A percentile compares a stretch with the other conserved stretches of the same genome.
These are phyloP conservation scores for Nycticorax nycticorax DNA, from an alignment of 2,113 vertebrate species.

Conservation along the genomic window DNA sequence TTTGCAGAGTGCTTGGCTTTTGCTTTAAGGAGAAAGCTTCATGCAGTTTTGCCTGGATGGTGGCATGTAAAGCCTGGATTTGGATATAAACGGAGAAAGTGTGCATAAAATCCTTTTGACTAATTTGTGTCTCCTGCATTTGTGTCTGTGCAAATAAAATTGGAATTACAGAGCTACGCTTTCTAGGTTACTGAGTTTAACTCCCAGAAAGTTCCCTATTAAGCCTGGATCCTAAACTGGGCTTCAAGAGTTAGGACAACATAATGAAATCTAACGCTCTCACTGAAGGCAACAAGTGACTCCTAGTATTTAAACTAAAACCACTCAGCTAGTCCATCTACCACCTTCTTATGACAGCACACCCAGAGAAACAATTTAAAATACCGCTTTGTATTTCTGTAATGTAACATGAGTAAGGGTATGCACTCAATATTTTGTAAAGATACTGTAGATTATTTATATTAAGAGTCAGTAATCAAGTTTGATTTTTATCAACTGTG, in stretches of 20 bases:
- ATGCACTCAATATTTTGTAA: neutral
- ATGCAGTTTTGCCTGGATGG: neutral
- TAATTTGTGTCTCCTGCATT: neutral
- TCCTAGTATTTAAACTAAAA: neutral
- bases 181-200: neutral
- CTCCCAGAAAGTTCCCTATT: neutral
- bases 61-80: neutral
- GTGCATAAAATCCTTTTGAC: neutral
- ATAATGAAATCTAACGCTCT: neutral
- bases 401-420: neutral
- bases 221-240: neutral
- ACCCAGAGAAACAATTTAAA: neutral
- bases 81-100: neutral
- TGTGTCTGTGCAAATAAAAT: neutral
- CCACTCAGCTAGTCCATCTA: neutral
- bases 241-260: neutral
- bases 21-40: neutral
- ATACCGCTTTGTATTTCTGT: neutral
- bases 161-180: neutral
- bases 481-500: neutral
- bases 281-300: neutral
- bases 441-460: neutral
- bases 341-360: neutral
- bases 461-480: neutral
- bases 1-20: neutral